A percentile compares a stretch with the other conserved stretches of the same genome.
Evolutionary conservation across 2,888 invertebrate species (phyloP).

Genomic region (Nomada goodeniana): DNA sequence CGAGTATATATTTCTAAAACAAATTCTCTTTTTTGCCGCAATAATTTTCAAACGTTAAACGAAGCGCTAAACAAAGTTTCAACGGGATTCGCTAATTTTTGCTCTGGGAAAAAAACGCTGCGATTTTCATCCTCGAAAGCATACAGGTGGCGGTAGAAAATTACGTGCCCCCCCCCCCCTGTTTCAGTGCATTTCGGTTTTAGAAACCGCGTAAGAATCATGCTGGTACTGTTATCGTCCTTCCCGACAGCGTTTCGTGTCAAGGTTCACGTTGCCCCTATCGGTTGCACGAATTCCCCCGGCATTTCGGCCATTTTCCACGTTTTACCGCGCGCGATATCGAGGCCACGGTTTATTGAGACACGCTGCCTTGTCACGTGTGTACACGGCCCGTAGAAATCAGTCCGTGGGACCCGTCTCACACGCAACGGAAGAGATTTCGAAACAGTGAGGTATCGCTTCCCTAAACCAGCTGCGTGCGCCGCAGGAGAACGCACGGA

Average conservation of each 20-base stretch:
- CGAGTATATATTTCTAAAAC: too few relatives aligned
- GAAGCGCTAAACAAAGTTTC: too few relatives aligned
- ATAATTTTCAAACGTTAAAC: too few relatives aligned
- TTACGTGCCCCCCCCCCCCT: too few relatives aligned
- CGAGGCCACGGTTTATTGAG: conserved; percentile 71
- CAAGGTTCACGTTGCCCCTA: conserved; percentile 1
- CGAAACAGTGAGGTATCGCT: conserved; percentile 59
- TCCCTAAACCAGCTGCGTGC: conserved; percentile 14
- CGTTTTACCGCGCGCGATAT: conserved; percentile 67
- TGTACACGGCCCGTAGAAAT: conserved; percentile 64
- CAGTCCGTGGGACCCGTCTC: conserved; percentile 72
- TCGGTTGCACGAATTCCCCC: conserved; percentile 1
- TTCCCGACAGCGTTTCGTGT: background rate
- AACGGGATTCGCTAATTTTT: too few relatives aligned
- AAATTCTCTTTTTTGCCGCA: too few relatives aligned
- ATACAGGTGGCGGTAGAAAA: too few relatives aligned
- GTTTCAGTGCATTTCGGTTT: too few relatives aligned
- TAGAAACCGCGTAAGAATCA: background rate
- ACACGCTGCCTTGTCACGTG: conserved; percentile 41
- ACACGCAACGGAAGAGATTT: conserved; percentile 65
- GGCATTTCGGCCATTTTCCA: conserved; percentile 65
- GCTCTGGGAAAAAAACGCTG: too few relatives aligned
- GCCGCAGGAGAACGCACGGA: background rate
- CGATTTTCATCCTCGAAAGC: too few relatives aligned
- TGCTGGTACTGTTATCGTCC: conserved; percentile 14